These are phyloP conservation scores for Montipora capricornis DNA, from an alignment of 64 coral and sea anemone species.

Conservation along the genomic window DNA sequence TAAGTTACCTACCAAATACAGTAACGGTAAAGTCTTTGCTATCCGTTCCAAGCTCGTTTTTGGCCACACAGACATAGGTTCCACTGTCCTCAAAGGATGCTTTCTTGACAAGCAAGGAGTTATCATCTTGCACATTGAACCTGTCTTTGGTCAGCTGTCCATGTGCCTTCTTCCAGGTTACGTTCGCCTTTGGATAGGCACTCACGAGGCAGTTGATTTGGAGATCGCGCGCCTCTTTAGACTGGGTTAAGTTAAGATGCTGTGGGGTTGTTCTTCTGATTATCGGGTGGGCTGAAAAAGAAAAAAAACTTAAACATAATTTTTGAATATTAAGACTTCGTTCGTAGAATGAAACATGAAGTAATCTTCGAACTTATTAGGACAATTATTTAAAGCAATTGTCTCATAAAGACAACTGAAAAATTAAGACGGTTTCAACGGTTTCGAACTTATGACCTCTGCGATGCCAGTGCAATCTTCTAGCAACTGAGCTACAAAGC, in stretches of 20 bases:
- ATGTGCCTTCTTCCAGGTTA: slow-evolving; percentile 27
- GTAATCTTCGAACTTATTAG: too few relatives aligned
- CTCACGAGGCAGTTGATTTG: slow-evolving; percentile 33
- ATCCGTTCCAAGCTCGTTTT: slow-evolving; percentile 56
- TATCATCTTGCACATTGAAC: neutral
- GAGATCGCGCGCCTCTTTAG: neutral
- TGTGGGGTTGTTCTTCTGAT: neutral
- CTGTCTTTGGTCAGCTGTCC: slow-evolving; percentile 45
- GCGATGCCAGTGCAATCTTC: too few relatives aligned
- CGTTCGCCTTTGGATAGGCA: slow-evolving; percentile 44
- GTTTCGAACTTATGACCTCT: too few relatives aligned
- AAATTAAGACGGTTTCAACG: too few relatives aligned
- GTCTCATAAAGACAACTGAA: too few relatives aligned
- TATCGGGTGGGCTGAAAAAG: slow-evolving; percentile 1
- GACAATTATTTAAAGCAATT: too few relatives aligned
- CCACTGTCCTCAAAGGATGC: slow-evolving; percentile 48
- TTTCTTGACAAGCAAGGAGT: slow-evolving; percentile 17
- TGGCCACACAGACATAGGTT: slow-evolving; percentile 34
- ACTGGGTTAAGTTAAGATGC: neutral
- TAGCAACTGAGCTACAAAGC: too few relatives aligned
- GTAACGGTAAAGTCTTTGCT: slow-evolving; percentile 33
- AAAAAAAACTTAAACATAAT: neutral
- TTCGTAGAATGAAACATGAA: too few relatives aligned
- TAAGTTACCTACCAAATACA: slow-evolving; percentile 34
- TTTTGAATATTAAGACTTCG: neutral